Percentiles rank a stretch among this genome's conserved stretches.
Conservation (phyloP, 92 coral and sea anemone genomes). For the Phymanthus crucifer region DNA sequence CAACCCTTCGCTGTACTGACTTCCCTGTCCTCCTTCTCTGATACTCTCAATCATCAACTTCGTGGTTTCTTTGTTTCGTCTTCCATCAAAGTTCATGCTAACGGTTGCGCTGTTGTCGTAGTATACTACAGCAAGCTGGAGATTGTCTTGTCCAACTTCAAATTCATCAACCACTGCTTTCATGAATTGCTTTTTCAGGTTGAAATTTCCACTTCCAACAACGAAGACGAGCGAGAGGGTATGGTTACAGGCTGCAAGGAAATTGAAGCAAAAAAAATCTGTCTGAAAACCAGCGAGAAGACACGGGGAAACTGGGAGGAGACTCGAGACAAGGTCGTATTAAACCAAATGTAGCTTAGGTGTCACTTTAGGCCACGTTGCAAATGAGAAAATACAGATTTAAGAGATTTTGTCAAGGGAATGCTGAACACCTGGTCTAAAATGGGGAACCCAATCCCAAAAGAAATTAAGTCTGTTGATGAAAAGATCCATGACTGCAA, state of each 20-base stretch:
- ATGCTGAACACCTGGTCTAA: too few species aligned
- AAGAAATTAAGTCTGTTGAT: too few species aligned
- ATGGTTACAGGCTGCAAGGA: constrained; percentile 50
- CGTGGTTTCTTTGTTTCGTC: neutral
- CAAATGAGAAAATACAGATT: too few species aligned
- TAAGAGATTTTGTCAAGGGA: too few species aligned
- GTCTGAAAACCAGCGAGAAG: too few species aligned
- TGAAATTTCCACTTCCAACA: constrained; percentile 54
- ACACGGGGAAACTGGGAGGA: too few species aligned
- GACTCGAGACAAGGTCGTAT: too few species aligned
- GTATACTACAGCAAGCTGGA: constrained; percentile 59
- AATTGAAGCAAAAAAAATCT: neutral
- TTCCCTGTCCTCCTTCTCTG: constrained; percentile 15
- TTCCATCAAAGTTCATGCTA: constrained; percentile 19
- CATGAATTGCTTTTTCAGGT: constrained; percentile 51
- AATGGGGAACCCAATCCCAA: too few species aligned
- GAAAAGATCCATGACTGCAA: too few species aligned
- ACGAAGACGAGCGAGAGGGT: constrained; percentile 62
- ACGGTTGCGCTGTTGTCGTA: constrained; percentile 33
- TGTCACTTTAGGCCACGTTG: too few species aligned
- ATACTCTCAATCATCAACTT: constrained; percentile 13
- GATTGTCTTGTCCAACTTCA: constrained; percentile 52
- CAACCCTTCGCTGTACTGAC: constrained; percentile 33
- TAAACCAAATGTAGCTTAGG: too few species aligned
- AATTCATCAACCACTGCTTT: constrained; percentile 61